These are phyloP conservation scores for Verasper variegatus DNA, from an alignment of 2,113 vertebrate genomes.

Conservation along the genomic window DNA sequence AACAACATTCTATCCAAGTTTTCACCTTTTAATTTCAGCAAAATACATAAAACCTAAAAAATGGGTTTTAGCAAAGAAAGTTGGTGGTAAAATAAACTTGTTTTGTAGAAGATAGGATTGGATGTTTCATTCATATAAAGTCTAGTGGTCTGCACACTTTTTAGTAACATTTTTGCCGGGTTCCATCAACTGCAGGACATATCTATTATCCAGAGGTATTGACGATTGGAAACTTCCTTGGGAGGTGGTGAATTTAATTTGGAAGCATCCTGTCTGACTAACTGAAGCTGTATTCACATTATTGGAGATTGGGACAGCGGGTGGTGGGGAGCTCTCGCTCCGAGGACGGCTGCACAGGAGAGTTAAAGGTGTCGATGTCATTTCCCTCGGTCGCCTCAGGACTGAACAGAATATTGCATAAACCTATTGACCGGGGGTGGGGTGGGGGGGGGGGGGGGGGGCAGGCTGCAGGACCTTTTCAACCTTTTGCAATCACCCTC, in stretches of 20 bases:
- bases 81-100: background rate
- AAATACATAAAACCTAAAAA: background rate
- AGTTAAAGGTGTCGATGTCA: slow-evolving; percentile 18
- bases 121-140: background rate
- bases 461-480: slow-evolving; percentile 24
- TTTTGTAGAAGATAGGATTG: background rate
- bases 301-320: background rate
- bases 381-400: slow-evolving; percentile 19
- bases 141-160: background rate
- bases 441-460: too few relatives aligned
- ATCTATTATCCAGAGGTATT: slow-evolving; percentile 19
- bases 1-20: too few relatives aligned
- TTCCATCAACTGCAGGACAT: background rate
- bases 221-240: background rate
- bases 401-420: slow-evolving; percentile 25
- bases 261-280: background rate
- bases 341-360: slow-evolving; percentile 13
- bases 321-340: slow-evolving; percentile 2
- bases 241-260: slow-evolving; percentile 8
- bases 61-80: background rate
- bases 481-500: slow-evolving; percentile 44
- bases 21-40: too few relatives aligned
- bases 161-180: background rate
- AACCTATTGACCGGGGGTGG: slow-evolving; percentile 52
- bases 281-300: slow-evolving; percentile 12